Evolutionary conservation across 1,140 invertebrate species (phyloP).

Genomic region (Helicoverpa armigera): DNA sequence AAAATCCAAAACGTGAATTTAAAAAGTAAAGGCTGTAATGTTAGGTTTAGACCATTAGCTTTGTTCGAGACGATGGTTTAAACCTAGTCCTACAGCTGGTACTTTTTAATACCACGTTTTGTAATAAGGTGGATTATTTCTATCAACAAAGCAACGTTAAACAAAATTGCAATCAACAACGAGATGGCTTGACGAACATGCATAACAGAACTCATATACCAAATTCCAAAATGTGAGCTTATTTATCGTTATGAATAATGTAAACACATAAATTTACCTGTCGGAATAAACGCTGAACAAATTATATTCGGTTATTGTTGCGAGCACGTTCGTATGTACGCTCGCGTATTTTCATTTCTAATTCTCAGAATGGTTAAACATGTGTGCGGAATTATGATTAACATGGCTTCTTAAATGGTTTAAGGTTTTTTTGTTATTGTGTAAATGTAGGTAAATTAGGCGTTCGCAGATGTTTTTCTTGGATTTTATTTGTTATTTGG

Average conservation of each 20-base stretch:
- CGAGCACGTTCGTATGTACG: conserved; percentile 19
- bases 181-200: background rate
- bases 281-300: conserved; percentile 37
- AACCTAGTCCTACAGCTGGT: too few species aligned
- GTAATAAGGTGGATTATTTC: too few species aligned
- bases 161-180: background rate
- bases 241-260: conserved; percentile 31
- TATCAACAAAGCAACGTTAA: too few species aligned
- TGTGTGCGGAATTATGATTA: conserved; percentile 31
- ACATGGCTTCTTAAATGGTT: background rate
- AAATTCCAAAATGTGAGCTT: background rate
- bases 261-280: conserved; percentile 33
- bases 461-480: too few species aligned
- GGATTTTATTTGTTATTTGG: too few species aligned
- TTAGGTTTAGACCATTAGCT: too few species aligned
- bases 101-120: too few species aligned
- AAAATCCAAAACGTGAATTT: too few species aligned
- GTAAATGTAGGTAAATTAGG: too few species aligned
- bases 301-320: conserved; percentile 31
- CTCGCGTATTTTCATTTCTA: conserved; percentile 38
- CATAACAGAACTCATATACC: background rate
- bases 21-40: too few species aligned
- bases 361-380: conserved; percentile 10
- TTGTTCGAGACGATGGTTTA: too few species aligned
- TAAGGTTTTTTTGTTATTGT: background rate